Percentiles rank a stretch among this genome's conserved stretches.
Conservation (phyloP, 2,797 vertebrate species). For the Xyrichtys novacula region DNA sequence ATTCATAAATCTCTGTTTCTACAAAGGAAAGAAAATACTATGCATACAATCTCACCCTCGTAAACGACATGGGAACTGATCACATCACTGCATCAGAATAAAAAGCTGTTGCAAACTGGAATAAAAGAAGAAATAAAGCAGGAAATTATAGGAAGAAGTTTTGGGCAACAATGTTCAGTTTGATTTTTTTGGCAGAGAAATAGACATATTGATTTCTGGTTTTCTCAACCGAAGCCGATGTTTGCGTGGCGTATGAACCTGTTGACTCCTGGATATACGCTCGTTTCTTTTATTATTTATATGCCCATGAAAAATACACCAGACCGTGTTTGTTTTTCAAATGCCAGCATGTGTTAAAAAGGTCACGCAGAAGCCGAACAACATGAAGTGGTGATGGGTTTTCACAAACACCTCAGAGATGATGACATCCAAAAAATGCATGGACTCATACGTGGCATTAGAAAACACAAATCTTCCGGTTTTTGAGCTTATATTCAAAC, state of each 20-base stretch:
- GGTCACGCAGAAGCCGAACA: not conserved
- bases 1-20: slow-evolving; percentile 42
- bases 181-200: too few species aligned
- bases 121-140: slow-evolving; percentile 2
- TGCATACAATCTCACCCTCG: not conserved
- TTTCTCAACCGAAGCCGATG: not conserved
- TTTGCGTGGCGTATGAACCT: not conserved
- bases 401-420: slow-evolving; percentile 11
- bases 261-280: not conserved
- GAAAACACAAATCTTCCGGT: not conserved
- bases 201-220: not conserved
- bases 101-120: slow-evolving; percentile 18
- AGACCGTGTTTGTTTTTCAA: slow-evolving; percentile 4
- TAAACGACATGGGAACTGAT: slow-evolving; percentile 4
- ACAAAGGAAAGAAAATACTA: slow-evolving; percentile 21
- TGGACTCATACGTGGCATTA: not conserved
- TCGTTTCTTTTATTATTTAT: slow-evolving; percentile 13
- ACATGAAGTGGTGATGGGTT: not conserved
- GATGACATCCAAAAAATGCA: not conserved
- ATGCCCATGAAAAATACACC: not conserved
- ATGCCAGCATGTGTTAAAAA: slow-evolving; percentile 13
- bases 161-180: not conserved
- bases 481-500: slow-evolving; percentile 10
- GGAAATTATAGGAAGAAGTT: not conserved
- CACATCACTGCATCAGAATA: slow-evolving; percentile 29